Evolutionary conservation across 2,113 vertebrate species (phyloP), one percentile per base, ranked within the genome.

Genomic region (Dromiciops gliroides): DNA sequence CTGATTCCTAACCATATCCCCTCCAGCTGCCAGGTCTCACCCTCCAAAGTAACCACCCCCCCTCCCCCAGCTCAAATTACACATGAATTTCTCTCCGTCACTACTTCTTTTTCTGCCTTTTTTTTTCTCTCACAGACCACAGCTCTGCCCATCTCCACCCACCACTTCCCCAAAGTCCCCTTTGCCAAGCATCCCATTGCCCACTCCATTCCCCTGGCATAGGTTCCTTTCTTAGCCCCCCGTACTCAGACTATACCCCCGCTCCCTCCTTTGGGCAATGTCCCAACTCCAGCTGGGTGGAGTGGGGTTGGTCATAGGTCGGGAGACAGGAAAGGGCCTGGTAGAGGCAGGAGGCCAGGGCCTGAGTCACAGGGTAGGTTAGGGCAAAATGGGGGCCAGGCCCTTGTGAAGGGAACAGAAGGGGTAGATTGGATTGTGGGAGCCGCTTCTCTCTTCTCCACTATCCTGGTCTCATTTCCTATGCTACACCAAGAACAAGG

Each of bases 141-240:
- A 90, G 51, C 89, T 93, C 60, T 67, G 51, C 50, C 94, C 60
- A 50, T 88, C 47, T 88, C 92, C 19, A 25, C 47, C 92, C 8
- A 44, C 91, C 88, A 53, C 91, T 93, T 94, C 89, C 89, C 37
- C 9, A 31, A 44, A 83, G 94, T 28, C 48, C 51, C 52, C 88
- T 95, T 92, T 51, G 94, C 93, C 94, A 90, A 67, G 51, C 7
- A 24, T 83, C 50, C 52, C 60, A 75, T 83, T 83, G 67, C 67
- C n/a, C 6, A 44, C 16, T 83, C 67, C 67, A 83, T 44, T 44
- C 67, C n/a, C 19, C 67, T 44, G n/a, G 67, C 67, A 83, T 83
- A 44, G 67, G 67, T 83, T 83, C 67, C n/a, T 44, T 67, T 67
- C 28, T 67, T 11, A 83, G 37, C 67, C 67, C 67, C n/a, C 67